Conservation (phyloP, 2,113 vertebrate genomes). For the Nipponia nippon region DNA sequence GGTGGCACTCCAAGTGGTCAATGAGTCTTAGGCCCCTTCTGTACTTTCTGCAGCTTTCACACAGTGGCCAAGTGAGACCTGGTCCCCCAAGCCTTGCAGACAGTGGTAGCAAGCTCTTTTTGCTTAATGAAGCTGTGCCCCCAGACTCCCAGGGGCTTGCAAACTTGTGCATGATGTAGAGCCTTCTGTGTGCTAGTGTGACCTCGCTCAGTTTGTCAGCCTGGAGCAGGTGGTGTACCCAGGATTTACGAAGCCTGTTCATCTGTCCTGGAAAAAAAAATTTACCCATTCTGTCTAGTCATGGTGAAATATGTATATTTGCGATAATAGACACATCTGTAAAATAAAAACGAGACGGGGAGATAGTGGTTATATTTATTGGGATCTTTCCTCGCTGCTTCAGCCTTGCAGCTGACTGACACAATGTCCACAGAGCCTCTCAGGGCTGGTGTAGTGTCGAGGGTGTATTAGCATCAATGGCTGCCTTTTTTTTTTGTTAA, state of each 20-base stretch:
- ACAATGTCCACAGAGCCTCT: background rate
- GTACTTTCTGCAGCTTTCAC: background rate
- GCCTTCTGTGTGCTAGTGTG: background rate
- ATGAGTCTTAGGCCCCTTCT: background rate
- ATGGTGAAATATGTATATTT: background rate
- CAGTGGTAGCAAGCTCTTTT: background rate
- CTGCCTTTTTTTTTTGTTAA: background rate
- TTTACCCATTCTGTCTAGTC: background rate
- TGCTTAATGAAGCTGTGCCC: background rate
- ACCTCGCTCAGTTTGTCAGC: background rate
- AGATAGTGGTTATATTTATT: background rate
- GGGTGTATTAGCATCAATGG: background rate
- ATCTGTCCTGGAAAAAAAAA: background rate
- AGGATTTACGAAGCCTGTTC: background rate
- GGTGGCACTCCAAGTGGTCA: background rate
- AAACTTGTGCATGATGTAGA: background rate
- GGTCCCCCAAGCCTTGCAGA: background rate
- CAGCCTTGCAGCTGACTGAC: background rate
- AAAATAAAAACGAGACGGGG: background rate
- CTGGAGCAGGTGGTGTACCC: background rate
- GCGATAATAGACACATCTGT: background rate
- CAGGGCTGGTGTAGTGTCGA: background rate
- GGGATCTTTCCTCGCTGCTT: background rate
- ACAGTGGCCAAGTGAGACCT: background rate
- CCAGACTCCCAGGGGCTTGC: background rate